phyloP scores from a whole-genome alignment of 2,888 invertebrate genomes.

The Corythucha ciliata region DNA sequence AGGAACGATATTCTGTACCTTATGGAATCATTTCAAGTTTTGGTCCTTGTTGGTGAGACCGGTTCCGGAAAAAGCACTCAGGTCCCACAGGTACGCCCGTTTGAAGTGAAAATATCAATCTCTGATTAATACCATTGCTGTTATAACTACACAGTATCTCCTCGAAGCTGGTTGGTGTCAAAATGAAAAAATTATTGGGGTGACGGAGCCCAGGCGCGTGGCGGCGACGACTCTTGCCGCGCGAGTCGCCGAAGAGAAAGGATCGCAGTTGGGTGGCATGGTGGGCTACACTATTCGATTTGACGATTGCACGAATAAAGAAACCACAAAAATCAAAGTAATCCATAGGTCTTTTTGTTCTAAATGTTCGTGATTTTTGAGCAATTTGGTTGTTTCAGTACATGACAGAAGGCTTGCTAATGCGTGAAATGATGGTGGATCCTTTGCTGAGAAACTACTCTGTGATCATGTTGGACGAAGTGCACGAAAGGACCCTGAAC shows the following conservation, averaged over 20 bases:
- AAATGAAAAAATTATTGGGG: conserved; percentile 69
- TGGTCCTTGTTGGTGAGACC: conserved; percentile 86
- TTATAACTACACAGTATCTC: conserved; percentile 59
- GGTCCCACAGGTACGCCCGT: conserved; percentile 66
- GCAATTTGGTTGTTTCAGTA: conserved; percentile 50
- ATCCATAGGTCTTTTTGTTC: background rate
- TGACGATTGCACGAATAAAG: conserved; percentile 51
- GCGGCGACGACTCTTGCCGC: conserved; percentile 95
- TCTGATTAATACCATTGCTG: background rate
- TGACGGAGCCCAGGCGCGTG: conserved; percentile 96
- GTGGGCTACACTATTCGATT: conserved; percentile 75
- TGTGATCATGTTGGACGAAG: conserved; percentile 85
- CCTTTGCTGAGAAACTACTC: conserved; percentile 83
- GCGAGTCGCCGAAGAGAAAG: conserved; percentile 77
- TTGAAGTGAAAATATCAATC: background rate
- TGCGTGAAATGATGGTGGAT: conserved; percentile 91
- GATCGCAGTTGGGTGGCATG: conserved; percentile 59
- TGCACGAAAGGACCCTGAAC: conserved; percentile 85
- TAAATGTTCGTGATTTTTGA: conserved; percentile 11
- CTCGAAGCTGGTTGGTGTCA: conserved; percentile 75
- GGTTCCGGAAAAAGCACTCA: conserved; percentile 96
- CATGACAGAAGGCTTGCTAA: conserved; percentile 90
- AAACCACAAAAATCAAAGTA: conserved; percentile 61
- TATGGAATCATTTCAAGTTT: conserved; percentile 79
- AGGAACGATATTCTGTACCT: conserved; percentile 80